Conservation (phyloP, 2,888 invertebrate species). For the Rhopalosiphum nymphaeae region DNA sequence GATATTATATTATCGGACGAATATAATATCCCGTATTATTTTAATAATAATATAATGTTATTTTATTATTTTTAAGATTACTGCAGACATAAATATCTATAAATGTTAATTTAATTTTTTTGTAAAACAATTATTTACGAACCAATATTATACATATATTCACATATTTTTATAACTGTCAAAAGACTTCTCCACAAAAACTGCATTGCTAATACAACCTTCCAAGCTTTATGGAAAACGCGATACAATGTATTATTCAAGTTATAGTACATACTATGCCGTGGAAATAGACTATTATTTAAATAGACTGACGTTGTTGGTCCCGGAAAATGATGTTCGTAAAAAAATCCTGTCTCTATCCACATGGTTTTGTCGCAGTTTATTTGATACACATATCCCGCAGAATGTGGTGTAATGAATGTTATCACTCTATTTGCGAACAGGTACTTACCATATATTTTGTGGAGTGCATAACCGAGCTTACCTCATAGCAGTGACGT, state of each 20-base stretch:
- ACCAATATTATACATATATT: too few species aligned
- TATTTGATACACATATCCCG: background rate
- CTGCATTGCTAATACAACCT: background rate
- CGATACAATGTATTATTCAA: background rate
- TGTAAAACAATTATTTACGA: too few species aligned
- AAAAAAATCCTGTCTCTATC: background rate
- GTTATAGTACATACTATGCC: background rate
- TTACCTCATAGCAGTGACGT: background rate
- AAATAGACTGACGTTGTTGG: background rate
- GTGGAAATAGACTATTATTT: background rate
- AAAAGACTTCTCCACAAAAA: background rate
- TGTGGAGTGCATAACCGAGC: too few species aligned
- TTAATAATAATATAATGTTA: too few species aligned
- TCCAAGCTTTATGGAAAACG: background rate
- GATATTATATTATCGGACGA: too few species aligned
- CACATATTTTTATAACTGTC: background rate
- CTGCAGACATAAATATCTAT: too few species aligned
- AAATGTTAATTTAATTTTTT: too few species aligned
- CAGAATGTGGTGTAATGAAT: background rate
- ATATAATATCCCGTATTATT: too few species aligned
- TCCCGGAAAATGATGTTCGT: background rate
- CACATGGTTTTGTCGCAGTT: background rate
- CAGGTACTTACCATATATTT: too few species aligned
- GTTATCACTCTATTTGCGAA: too few species aligned
- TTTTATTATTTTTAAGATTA: too few species aligned